phyloP scores from a whole-genome alignment of 2,888 invertebrate genomes.

The Andrena haemorrhoa region DNA sequence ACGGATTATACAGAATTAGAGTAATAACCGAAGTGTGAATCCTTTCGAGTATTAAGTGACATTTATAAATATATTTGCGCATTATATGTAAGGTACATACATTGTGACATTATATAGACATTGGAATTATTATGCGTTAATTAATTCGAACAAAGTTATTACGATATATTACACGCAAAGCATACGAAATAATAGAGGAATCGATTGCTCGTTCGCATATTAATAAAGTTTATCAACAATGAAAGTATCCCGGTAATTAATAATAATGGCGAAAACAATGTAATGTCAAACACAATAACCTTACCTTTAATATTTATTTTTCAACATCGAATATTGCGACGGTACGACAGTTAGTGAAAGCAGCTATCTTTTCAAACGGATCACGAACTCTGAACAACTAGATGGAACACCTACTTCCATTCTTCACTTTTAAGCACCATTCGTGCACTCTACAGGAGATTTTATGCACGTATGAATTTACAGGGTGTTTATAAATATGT shows the following conservation, averaged over 20 bases:
- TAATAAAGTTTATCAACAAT: neutral
- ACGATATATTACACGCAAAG: neutral
- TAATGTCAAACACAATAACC: neutral
- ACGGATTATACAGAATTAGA: neutral
- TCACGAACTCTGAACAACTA: conserved; percentile 27
- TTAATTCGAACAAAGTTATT: conserved; percentile 4
- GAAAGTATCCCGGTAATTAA: neutral
- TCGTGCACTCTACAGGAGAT: too few species aligned
- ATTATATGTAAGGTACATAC: neutral
- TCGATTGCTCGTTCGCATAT: neutral
- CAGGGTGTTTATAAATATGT: too few species aligned
- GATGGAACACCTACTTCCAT: neutral
- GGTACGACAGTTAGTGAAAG: conserved; percentile 26
- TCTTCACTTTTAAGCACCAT: neutral
- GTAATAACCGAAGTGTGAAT: neutral
- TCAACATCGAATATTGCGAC: conserved; percentile 11
- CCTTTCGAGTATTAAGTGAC: neutral
- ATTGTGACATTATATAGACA: neutral
- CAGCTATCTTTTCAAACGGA: conserved; percentile 36
- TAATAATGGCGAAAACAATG: neutral
- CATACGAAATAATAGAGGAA: neutral
- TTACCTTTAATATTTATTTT: conserved; percentile 23
- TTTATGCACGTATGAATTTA: too few species aligned
- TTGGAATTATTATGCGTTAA: neutral
- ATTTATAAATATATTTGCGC: neutral